Evolutionary conservation across 1,140 invertebrate species (phyloP), one percentile per base, ranked within the genome.

Genomic region (Lepidurus arcticus): DNA sequence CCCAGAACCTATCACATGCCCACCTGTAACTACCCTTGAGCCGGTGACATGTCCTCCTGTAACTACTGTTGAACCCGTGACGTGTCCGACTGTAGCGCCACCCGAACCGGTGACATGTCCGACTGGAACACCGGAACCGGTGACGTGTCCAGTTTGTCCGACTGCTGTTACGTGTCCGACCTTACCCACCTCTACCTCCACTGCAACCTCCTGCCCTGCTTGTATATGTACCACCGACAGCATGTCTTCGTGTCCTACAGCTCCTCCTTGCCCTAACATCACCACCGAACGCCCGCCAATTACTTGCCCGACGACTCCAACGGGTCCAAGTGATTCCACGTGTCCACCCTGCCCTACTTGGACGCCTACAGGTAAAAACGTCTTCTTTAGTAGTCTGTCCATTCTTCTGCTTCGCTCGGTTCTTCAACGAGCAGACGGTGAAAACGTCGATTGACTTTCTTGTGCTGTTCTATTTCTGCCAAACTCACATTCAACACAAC

Each of bases 291-390:
- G 11, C 21, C 2, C n/a, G 11, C 9, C 10, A 13, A 45, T 42
- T 11, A 44, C 75, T 76, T 16, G 8, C 13, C n/a, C 42, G 13
- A 42, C 42, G 10, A 16, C 0, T 42, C n/a, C n/a, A 76, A 76
- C 34, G 16, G 75, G 16, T 76, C 42, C 42, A 76, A 76, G n/a
- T n/a, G 11, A 34, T n/a, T 9, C 74, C 74, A 42, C 74, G 7
- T 76, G 24, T 42, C 75, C 42, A 44, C 42, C 75, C 5, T 45
- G 42, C 44, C 42, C 34, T n/a, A 13, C 34, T 11, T 13, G 16
- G 53, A 65, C 53, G 13, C 13, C 34, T 3, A 34, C 53, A 65
- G 53, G 53, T 65, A 65, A 65, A 65, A 65, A 9, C 21, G 53
- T 16, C 53, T 65, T 65, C 53, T 65, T 65, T 65, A 16, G 16